phyloP scores from a whole-genome alignment of 2,797 vertebrate genomes.

The Sebastes oblongus region DNA sequence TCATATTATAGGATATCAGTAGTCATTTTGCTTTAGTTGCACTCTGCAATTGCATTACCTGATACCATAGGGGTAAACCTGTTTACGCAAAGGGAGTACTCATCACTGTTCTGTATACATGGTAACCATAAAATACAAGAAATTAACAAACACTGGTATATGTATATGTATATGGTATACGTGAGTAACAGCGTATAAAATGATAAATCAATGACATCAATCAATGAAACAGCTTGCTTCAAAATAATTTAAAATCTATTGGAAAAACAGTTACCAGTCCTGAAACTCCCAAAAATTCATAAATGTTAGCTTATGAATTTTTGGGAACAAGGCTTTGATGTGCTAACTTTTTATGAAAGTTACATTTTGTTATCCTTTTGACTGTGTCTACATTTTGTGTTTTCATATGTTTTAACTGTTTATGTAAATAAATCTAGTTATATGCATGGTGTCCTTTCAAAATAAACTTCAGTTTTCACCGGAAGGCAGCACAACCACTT shows the following conservation, averaged over 20 bases:
- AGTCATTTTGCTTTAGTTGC: not conserved
- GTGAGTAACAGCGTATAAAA: not conserved
- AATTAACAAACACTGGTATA: not conserved
- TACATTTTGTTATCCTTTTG: not conserved
- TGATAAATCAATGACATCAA: not conserved
- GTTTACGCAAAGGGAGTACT: not conserved
- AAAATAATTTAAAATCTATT: not conserved
- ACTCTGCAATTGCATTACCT: not conserved
- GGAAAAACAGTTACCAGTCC: not conserved
- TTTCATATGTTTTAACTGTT: too few species aligned
- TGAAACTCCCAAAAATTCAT: not conserved
- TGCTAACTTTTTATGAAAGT: not conserved
- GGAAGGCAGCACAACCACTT: too few species aligned
- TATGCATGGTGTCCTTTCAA: too few species aligned
- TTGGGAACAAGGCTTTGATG: not conserved
- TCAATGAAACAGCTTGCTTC: not conserved
- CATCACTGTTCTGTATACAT: not conserved
- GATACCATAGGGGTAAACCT: too few species aligned
- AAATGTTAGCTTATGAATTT: too few species aligned
- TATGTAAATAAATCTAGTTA: too few species aligned
- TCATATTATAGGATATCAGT: not conserved
- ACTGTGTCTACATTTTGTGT: too few species aligned
- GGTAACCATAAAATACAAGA: not conserved
- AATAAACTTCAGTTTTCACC: too few species aligned
- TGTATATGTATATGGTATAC: too few species aligned